phyloP scores from a whole-genome alignment of 2,113 vertebrate genomes.

The Thunnus thynnus region DNA sequence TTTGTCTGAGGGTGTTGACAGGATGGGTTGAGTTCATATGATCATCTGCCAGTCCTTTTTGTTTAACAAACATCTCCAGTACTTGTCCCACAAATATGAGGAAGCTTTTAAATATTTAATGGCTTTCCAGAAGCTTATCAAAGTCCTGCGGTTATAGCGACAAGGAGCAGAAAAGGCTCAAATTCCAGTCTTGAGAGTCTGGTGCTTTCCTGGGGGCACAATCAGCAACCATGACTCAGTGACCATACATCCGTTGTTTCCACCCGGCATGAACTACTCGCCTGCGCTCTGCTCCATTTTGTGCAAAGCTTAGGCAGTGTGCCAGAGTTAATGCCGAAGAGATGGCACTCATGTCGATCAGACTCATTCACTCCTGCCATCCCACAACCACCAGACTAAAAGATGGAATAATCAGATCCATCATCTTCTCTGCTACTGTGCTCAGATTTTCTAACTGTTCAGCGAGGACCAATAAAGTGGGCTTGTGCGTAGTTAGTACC shows the following conservation, averaged over 20 bases:
- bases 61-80: slow-evolving; percentile 57
- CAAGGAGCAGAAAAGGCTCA: slow-evolving; percentile 62
- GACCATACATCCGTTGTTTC: slow-evolving; percentile 62
- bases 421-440: slow-evolving; percentile 10
- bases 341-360: slow-evolving; percentile 54
- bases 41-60: slow-evolving; percentile 48
- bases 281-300: slow-evolving; percentile 66
- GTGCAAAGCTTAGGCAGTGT: slow-evolving; percentile 50
- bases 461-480: neutral
- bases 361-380: slow-evolving; percentile 45
- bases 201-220: slow-evolving; percentile 71
- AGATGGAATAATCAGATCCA: slow-evolving; percentile 35
- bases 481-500: neutral
- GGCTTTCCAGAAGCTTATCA: slow-evolving; percentile 68
- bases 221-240: slow-evolving; percentile 65
- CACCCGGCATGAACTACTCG: slow-evolving; percentile 40
- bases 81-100: slow-evolving; percentile 52
- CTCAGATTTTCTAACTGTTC: neutral
- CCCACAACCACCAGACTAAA: slow-evolving; percentile 39
- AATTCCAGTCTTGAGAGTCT: slow-evolving; percentile 57
- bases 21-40: slow-evolving; percentile 30
- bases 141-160: slow-evolving; percentile 62
- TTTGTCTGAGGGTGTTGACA: slow-evolving; percentile 32
- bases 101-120: slow-evolving; percentile 71
- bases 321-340: slow-evolving; percentile 49